Percentiles rank a stretch among this genome's conserved stretches.
Conservation (phyloP, 2,797 vertebrate genomes). For the Rhynchonycteris naso region DNA sequence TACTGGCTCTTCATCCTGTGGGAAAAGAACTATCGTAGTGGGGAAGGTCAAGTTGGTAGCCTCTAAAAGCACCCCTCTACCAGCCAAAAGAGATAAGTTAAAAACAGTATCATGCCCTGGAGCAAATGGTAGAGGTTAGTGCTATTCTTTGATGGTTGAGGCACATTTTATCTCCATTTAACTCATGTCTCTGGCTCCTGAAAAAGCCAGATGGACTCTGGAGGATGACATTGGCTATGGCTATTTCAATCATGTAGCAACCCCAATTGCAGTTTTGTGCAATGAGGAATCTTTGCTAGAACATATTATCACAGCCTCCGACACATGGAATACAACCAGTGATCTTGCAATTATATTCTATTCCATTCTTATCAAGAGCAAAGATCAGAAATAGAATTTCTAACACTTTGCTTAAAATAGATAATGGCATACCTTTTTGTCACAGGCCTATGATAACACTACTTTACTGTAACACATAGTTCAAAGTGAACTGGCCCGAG, state of each 20-base stretch:
- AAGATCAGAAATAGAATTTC: background rate
- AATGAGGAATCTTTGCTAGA: background rate
- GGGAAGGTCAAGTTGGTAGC: background rate
- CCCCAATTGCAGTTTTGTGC: background rate
- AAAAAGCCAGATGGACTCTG: background rate
- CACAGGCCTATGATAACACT: background rate
- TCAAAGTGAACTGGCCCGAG: background rate
- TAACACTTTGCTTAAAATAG: background rate
- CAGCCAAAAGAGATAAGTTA: constrained; percentile 11
- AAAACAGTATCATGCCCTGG: background rate
- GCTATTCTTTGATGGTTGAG: background rate
- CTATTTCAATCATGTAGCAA: background rate
- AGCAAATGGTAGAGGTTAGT: background rate
- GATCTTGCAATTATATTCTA: background rate
- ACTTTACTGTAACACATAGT: background rate
- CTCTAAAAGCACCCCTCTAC: background rate
- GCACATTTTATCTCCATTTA: background rate
- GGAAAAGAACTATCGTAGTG: background rate
- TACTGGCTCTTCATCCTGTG: background rate
- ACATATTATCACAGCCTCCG: background rate
- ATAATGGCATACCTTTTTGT: background rate
- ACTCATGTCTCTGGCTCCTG: background rate
- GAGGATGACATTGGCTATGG: background rate
- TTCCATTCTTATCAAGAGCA: background rate
- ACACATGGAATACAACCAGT: background rate